These are phyloP conservation scores for Parasteatoda tepidariorum DNA, from an alignment of 1,140 invertebrate genomes.

Conservation along the genomic window DNA sequence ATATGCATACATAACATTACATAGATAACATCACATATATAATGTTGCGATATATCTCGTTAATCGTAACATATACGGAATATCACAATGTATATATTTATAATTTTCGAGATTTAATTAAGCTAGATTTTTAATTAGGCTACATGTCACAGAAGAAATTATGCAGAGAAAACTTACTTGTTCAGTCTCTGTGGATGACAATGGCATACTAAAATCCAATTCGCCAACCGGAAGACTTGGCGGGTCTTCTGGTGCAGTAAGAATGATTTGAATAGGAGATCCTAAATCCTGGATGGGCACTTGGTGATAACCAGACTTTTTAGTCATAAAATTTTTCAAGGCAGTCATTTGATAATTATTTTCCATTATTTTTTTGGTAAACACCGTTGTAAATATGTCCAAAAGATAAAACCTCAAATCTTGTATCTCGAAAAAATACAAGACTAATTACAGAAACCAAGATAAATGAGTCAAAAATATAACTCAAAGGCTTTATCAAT, in stretches of 20 bases:
- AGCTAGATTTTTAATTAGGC: too few species aligned
- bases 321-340: constrained; percentile 2
- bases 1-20: too few species aligned
- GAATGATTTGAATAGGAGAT: not conserved
- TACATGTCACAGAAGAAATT: not conserved
- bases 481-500: too few species aligned
- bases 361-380: not conserved
- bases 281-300: not conserved
- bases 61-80: too few species aligned
- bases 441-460: too few species aligned
- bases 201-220: not conserved
- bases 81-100: too few species aligned
- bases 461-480: too few species aligned
- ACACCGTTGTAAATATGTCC: not conserved
- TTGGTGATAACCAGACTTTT: not conserved
- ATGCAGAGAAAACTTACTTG: not conserved
- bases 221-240: not conserved
- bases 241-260: not conserved
- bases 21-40: too few species aligned
- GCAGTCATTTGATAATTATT: not conserved
- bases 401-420: too few species aligned
- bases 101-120: too few species aligned
- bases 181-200: not conserved
- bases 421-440: too few species aligned
- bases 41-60: too few species aligned